Base-by-base conservation (phyloP, 1,140 invertebrate species). In the Drosophila kepulauana region DNA sequence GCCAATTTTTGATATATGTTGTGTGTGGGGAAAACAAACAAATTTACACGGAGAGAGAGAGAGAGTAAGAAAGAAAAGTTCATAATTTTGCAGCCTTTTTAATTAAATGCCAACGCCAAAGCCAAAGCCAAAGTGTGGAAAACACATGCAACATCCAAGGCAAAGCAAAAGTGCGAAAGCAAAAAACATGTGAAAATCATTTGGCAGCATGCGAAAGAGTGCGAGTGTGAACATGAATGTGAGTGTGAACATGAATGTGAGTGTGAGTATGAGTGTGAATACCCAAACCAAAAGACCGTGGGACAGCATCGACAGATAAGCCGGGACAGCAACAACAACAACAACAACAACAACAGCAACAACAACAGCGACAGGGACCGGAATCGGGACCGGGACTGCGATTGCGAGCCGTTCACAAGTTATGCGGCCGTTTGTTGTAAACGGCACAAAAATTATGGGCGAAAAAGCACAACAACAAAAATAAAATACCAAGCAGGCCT, bases 341-440 rank as follows among this genome's bases (percentile, higher is more conserved):
- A 0, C 20, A 20, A 20, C 20, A 20, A 20, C 20, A 20, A 20
- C 20, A 20, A 20, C 20, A 20, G 3, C 20, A 20, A 20, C 20
- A 20, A 0, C 20, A 25, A 25, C 20, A 25, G 3, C 35, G n/a
- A 46, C 49, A 33, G 46, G 43, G 1, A 8, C 5, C 3, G 48
- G 48, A n/a, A 30, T 33, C 8, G 56, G 59, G 58, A 77, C 58
- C 56, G 59, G 69, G 30, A 66, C n/a, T 43, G 59, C 49, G 38
- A 75, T 59, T 20, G 61, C 20, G 63, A 64, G 73, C 41, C 46
- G 67, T 78, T 79, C 28, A 64, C 70, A 64, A 87, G 82, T 87
- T 80, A 82, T 88, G 84, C 72, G 84, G 67, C 84, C 84, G 84
- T 88, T 88, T 88, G 82, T 70, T 86, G 82, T 86, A 86, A 86